These are phyloP conservation scores for Ips nitidus DNA, from an alignment of 1,140 invertebrate species.

Conservation along the genomic window DNA sequence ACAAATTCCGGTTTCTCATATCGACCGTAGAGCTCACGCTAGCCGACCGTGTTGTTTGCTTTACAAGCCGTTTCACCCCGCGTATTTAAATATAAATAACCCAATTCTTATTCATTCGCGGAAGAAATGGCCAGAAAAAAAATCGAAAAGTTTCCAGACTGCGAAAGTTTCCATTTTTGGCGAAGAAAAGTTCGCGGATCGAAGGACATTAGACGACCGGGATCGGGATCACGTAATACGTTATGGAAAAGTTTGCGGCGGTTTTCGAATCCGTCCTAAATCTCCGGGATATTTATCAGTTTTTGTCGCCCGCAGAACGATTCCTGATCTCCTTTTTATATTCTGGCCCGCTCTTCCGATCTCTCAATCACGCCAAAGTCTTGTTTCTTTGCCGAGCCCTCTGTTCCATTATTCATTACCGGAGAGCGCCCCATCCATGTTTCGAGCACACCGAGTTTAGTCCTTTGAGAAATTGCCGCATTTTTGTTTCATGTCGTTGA, in stretches of 20 bases:
- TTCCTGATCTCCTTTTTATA: conserved; percentile 52
- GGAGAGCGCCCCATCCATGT: conserved; percentile 41
- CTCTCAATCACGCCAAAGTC: conserved; percentile 50
- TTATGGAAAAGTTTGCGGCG: conserved; percentile 39
- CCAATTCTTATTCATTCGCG: too few species aligned
- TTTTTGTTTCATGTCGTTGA: conserved; percentile 24
- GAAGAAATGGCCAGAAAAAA: too few species aligned
- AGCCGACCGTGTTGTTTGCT: conserved; percentile 9
- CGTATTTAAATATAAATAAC: too few species aligned
- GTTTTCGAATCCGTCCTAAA: conserved; percentile 42
- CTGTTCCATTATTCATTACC: conserved; percentile 52
- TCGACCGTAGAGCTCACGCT: conserved; percentile 15
- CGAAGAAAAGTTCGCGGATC: conserved; percentile 10
- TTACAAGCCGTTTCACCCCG: neutral
- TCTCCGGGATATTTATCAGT: conserved; percentile 50
- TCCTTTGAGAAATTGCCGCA: conserved; percentile 28
- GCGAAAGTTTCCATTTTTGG: conserved; percentile 21
- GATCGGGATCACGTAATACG: conserved; percentile 26
- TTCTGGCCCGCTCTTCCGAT: conserved; percentile 48
- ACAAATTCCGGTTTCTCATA: conserved; percentile 45
- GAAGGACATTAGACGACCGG: conserved; percentile 23
- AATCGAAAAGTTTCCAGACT: neutral
- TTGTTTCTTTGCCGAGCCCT: conserved; percentile 50
- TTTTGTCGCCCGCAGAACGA: conserved; percentile 51
- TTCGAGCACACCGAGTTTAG: conserved; percentile 38